Percentiles rank a stretch among this genome's conserved stretches.
Conservation (phyloP, 2,113 vertebrate species). For the Felis chaus region DNA sequence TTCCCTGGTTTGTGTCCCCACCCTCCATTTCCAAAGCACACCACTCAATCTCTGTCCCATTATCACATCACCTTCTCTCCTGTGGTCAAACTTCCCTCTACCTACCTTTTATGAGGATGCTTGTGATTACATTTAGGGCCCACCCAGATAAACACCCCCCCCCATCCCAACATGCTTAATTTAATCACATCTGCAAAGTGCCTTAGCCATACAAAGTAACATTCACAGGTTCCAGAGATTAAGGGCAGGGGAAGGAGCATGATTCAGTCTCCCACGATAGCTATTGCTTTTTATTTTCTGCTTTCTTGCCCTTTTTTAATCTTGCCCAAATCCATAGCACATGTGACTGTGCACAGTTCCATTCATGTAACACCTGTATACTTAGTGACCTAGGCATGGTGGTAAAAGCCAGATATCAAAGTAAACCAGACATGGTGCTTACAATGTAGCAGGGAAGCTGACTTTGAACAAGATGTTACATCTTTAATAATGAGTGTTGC, state of each 20-base stretch:
- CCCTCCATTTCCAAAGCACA: background rate
- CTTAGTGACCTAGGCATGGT: background rate
- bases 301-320: background rate
- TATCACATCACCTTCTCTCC: background rate
- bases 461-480: background rate
- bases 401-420: background rate
- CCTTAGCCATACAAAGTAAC: background rate
- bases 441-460: background rate
- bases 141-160: background rate
- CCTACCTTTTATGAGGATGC: background rate
- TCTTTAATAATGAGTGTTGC: background rate
- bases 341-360: background rate
- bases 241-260: background rate
- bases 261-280: background rate
- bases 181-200: background rate
- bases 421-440: background rate
- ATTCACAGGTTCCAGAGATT: background rate
- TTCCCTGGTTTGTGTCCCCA: background rate
- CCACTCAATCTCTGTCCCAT: background rate
- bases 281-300: background rate
- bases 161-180: background rate
- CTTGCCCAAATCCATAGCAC: background rate
- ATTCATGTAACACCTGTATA: background rate
- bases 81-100: background rate
- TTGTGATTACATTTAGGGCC: background rate